Evolutionary conservation across 2,888 invertebrate genomes (phyloP).

Genomic region (Stenotaenia linearis): DNA sequence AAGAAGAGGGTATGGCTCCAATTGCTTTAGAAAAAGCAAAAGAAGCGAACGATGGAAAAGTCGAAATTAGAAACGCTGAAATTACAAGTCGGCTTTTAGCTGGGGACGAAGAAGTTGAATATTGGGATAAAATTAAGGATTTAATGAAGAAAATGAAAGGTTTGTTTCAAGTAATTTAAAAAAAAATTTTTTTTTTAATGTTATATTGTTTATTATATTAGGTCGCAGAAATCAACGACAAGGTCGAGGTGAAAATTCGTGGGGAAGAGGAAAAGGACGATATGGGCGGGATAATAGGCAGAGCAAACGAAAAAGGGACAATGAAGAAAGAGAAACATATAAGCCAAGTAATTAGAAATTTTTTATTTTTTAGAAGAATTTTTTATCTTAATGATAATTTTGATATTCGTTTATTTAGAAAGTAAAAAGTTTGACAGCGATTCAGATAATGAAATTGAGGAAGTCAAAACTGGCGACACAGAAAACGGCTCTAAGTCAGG

Average conservation of each 20-base stretch:
- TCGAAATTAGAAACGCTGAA: background rate
- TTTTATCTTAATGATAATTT: background rate
- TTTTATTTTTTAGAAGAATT: background rate
- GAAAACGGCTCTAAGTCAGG: too few species aligned
- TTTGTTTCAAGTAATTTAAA: background rate
- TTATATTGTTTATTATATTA: too few species aligned
- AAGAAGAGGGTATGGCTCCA: constrained; percentile 40
- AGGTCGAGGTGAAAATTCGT: too few species aligned
- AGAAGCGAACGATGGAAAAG: constrained; percentile 20
- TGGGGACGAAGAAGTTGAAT: background rate
- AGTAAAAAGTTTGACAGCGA: background rate
- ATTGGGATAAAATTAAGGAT: background rate
- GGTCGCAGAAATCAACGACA: too few species aligned
- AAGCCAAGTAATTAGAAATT: background rate
- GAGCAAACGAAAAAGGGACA: too few species aligned
- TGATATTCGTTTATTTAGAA: too few species aligned
- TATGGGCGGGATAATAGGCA: too few species aligned
- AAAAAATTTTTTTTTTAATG: background rate
- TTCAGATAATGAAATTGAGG: background rate
- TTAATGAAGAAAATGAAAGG: background rate
- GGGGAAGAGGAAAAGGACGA: too few species aligned
- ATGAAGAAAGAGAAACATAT: too few species aligned
- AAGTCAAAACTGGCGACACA: background rate
- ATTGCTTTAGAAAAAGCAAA: constrained; percentile 14
- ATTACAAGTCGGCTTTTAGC: background rate